Conservation (phyloP, 2,797 vertebrate genomes). For the Coregonus ussuriensis region DNA sequence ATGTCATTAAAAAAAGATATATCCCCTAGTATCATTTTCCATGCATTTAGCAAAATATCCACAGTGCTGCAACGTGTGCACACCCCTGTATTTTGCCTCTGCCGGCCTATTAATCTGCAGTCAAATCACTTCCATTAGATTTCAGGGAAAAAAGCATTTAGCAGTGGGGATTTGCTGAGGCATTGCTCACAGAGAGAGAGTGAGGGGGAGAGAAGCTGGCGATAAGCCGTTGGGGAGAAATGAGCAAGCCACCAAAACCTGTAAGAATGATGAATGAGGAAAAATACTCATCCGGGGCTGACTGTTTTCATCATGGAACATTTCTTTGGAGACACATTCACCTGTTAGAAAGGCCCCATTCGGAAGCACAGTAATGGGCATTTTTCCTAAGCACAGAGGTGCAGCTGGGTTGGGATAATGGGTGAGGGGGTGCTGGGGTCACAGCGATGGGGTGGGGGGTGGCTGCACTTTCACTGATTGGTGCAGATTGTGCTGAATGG, state of each 20-base stretch:
- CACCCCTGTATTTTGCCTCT: slow-evolving; percentile 58
- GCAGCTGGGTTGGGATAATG: slow-evolving; percentile 36
- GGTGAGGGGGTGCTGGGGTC: slow-evolving; percentile 40
- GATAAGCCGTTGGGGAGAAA: slow-evolving; percentile 76
- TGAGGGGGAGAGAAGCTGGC: slow-evolving; percentile 36
- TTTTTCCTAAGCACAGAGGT: slow-evolving; percentile 63
- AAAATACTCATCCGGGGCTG: slow-evolving; percentile 72
- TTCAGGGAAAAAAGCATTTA: slow-evolving; percentile 69
- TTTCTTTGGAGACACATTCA: slow-evolving; percentile 78
- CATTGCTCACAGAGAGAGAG: slow-evolving; percentile 49
- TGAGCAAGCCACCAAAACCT: slow-evolving; percentile 66
- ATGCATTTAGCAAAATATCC: slow-evolving; percentile 65
- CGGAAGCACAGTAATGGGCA: slow-evolving; percentile 60
- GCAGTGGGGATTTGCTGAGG: slow-evolving; percentile 74
- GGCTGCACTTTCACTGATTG: slow-evolving; percentile 77
- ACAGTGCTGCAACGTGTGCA: slow-evolving; percentile 46
- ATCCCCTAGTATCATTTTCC: slow-evolving; percentile 41
- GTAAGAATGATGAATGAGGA: slow-evolving; percentile 79
- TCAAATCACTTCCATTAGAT: slow-evolving; percentile 77
- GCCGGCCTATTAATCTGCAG: slow-evolving; percentile 75
- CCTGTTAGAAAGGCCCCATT: slow-evolving; percentile 65
- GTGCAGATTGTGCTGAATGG: slow-evolving; percentile 92
- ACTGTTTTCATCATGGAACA: slow-evolving; percentile 73
- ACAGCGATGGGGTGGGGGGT: slow-evolving; percentile 31
- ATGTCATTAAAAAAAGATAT: slow-evolving; percentile 30